Base-by-base conservation (phyloP, 2,888 invertebrate species). In the Epistrophe eligans region DNA sequence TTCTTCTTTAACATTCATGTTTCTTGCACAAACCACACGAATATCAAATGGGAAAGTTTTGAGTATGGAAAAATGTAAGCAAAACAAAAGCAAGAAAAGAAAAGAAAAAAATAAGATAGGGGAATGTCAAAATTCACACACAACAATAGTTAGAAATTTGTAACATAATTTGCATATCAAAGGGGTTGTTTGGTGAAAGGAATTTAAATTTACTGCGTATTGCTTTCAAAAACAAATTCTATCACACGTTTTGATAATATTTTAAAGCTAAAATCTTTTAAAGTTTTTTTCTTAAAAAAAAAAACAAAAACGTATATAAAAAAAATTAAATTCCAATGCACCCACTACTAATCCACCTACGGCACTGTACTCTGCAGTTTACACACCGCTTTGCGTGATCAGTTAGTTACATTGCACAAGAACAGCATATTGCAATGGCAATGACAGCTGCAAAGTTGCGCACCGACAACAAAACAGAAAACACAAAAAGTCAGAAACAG, bases 361-460 rank as follows among this genome's bases (percentile, higher is more conserved):
- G 79, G 62, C 85, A 82, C 82, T 87, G 85, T 43, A 60, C 58
- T 72, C 45, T 70, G 32, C 17, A 32, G 24, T 28, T 70, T 55
- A 70, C 55, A 66, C 71, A 67, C 38, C 50, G 82, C 62, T 71
- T 85, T 82, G 73, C 77, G 57, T 74, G 85, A 85, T 85, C 81
- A 71, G 71, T 64, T 52, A 32, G 17, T 67, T 50, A 48, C 79
- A 60, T 87, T 87, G 82, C 85, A 87, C 82, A 87, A 87, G 85
- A 82, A 87, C 87, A 79, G 72, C 87, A 79, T 88, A 83, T 91
- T 91, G 90, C 91, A 91, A 91, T 91, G 91, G 90, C 91, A 91
- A 91, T 90, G 91, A 91, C 89, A 90, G 82, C 87, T 77, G 76
- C 80, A 88, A 70, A 79, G 57, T 74, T 87, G 82, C 35, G 79